Evolutionary conservation across 2,888 invertebrate genomes (phyloP).

Genomic region (Athrips mouffetella): DNA sequence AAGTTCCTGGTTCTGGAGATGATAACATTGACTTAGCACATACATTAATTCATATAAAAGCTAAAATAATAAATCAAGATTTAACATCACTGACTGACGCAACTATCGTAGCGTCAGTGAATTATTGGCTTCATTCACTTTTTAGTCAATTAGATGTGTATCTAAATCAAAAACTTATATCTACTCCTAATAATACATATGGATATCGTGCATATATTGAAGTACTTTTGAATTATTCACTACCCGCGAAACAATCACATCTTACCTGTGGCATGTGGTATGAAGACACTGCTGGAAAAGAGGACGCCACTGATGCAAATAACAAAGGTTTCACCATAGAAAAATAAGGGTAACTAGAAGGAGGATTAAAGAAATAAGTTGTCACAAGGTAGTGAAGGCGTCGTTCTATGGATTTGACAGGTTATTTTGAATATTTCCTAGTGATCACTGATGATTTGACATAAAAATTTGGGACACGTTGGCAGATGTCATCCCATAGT

Average conservation of each 20-base stretch:
- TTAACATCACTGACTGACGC: slow-evolving; percentile 14
- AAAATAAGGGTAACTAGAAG: no score
- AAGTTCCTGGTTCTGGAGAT: slow-evolving; percentile 32
- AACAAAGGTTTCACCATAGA: slow-evolving; percentile 23
- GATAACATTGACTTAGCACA: slow-evolving; percentile 32
- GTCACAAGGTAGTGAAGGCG: no score
- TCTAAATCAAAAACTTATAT: no score
- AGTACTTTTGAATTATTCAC: slow-evolving; percentile 30
- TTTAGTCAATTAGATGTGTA: no score
- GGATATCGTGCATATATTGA: slow-evolving; percentile 29
- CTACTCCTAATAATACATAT: no score
- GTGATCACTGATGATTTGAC: no score
- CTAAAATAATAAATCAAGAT: slow-evolving; percentile 28
- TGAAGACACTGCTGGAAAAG: slow-evolving; percentile 22
- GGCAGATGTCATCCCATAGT: no score
- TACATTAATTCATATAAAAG: slow-evolving; percentile 28
- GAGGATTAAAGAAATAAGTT: no score
- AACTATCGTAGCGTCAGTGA: slow-evolving; percentile 26
- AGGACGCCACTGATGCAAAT: slow-evolving; percentile 12
- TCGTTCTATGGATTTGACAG: no score
- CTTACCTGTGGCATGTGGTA: slow-evolving; percentile 28
- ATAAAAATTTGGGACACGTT: no score
- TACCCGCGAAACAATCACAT: slow-evolving; percentile 28
- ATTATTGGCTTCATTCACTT: no score
- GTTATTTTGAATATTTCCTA: no score